Evolutionary conservation across 2,797 vertebrate genomes (phyloP).

Genomic region (Sphenodon punctatus): DNA sequence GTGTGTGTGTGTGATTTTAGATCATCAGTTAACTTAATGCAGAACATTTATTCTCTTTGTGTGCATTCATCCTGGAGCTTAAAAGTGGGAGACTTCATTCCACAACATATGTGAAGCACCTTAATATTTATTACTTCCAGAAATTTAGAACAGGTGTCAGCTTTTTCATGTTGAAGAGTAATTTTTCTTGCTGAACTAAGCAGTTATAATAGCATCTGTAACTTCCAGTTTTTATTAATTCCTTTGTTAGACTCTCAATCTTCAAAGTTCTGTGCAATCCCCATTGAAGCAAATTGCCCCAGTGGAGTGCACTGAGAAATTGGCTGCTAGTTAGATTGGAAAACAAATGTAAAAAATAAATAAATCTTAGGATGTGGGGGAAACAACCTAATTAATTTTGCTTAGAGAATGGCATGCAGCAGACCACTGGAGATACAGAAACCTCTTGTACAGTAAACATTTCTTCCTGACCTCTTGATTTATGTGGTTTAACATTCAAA

Average conservation of each 20-base stretch:
- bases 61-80: background rate
- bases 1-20: too few relatives aligned
- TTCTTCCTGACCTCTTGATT: background rate
- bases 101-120: background rate
- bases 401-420: background rate
- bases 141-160: rapidly evolving
- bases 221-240: background rate
- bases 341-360: background rate
- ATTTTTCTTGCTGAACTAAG: slow-evolving; percentile 2
- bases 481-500: background rate
- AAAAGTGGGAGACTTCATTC: background rate
- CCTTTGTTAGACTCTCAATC: too few relatives aligned
- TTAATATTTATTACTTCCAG: background rate
- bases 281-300: background rate
- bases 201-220: background rate
- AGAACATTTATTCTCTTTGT: too few relatives aligned
- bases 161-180: background rate
- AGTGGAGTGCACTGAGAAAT: background rate
- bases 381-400: slow-evolving; percentile 2
- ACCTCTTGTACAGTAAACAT: background rate
- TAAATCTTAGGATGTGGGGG: too few relatives aligned
- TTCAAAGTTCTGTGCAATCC: too few relatives aligned
- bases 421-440: background rate
- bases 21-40: too few relatives aligned
- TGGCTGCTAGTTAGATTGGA: slow-evolving; percentile 9